Percentiles rank a stretch among this genome's conserved stretches.
phyloP scores from a whole-genome alignment of 2,113 vertebrate species.

The Albula glossodonta region DNA sequence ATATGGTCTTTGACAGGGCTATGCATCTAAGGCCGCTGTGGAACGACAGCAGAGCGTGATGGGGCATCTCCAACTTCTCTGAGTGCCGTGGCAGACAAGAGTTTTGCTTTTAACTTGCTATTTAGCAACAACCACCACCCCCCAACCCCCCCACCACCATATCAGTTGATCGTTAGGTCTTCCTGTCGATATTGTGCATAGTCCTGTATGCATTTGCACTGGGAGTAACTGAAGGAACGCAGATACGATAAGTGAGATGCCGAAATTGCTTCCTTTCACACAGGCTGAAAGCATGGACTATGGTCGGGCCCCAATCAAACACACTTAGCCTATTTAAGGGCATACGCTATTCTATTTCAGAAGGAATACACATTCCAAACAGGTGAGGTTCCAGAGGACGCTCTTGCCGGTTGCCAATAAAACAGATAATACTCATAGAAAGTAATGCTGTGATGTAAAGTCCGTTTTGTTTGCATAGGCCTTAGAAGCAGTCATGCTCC shows the following conservation, averaged over 20 bases:
- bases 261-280: neutral
- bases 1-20: slow-evolving; percentile 24
- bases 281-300: too few relatives aligned
- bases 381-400: too few relatives aligned
- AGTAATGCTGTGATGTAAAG: too few relatives aligned
- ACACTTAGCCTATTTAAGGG: too few relatives aligned
- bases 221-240: neutral
- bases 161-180: neutral
- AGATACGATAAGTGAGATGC: neutral
- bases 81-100: neutral
- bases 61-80: neutral
- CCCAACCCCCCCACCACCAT: too few relatives aligned
- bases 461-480: too few relatives aligned
- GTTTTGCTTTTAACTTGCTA: neutral
- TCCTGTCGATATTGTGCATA: neutral
- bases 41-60: neutral
- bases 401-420: too few relatives aligned
- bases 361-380: too few relatives aligned
- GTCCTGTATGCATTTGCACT: neutral
- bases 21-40: slow-evolving; percentile 1
- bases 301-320: too few relatives aligned
- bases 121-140: neutral
- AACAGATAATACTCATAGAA: too few relatives aligned
- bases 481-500: too few relatives aligned
- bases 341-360: too few relatives aligned